Conservation (phyloP, 2,113 vertebrate species). For the Enhydra lutris region DNA sequence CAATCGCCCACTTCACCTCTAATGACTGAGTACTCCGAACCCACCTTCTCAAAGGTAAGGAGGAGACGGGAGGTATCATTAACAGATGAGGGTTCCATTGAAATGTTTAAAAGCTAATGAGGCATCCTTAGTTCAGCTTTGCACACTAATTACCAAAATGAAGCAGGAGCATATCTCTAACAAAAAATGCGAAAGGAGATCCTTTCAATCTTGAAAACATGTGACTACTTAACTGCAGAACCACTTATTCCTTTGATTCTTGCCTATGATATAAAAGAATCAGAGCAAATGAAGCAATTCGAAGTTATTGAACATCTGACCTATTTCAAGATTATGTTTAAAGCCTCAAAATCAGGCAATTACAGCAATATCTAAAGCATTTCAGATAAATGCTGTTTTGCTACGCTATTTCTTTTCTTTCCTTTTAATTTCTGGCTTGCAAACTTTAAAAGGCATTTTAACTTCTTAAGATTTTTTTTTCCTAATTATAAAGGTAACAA, state of each 20-base stretch:
- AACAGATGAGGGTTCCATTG: not conserved
- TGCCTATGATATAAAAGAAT: constrained; percentile 4
- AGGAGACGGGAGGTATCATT: not conserved
- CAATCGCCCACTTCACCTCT: not conserved
- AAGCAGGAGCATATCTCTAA: not conserved
- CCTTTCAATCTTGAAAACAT: not conserved
- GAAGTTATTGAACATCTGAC: constrained; percentile 7
- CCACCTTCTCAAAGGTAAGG: not conserved
- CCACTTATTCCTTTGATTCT: constrained; percentile 22
- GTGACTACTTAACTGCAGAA: not conserved
- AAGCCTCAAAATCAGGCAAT: constrained; percentile 43
- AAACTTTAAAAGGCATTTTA: constrained; percentile 39
- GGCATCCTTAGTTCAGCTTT: not conserved
- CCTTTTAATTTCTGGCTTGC: constrained; percentile 42
- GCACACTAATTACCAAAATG: not conserved
- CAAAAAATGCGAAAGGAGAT: constrained; percentile 19
- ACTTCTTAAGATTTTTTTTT: constrained; percentile 18
- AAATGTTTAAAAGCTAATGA: constrained; percentile 25
- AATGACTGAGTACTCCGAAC: not conserved
- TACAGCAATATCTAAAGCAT: constrained; percentile 30
- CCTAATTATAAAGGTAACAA: not conserved
- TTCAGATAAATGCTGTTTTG: constrained; percentile 48
- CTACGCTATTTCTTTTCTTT: constrained; percentile 53
- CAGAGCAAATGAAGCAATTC: constrained; percentile 52
- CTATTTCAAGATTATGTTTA: constrained; percentile 48